Conservation (phyloP, 2,888 invertebrate genomes). For the Drosophila percnosoma region DNA sequence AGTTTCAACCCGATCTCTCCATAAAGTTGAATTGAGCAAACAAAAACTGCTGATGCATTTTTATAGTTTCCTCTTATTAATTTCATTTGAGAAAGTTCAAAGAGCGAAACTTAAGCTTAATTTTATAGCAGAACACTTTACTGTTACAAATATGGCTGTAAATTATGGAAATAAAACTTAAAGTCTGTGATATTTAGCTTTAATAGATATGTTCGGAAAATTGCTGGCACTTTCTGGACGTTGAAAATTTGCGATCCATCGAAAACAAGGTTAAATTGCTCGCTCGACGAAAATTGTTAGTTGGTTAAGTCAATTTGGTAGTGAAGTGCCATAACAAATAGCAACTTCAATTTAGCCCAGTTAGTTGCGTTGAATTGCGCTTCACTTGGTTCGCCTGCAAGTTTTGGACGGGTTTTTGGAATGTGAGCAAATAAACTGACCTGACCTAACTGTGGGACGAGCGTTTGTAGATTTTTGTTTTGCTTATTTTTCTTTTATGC, state of each 20-base stretch:
- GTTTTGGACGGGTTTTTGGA: constrained; percentile 26
- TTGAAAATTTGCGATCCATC: not conserved
- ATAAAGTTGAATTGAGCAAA: constrained; percentile 15
- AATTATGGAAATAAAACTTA: not conserved
- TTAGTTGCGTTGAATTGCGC: constrained; percentile 19
- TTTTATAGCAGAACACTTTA: constrained; percentile 1
- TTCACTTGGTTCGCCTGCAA: constrained; percentile 21
- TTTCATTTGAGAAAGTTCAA: constrained; percentile 8
- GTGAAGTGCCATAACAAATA: constrained; percentile 12
- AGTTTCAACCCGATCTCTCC: not conserved
- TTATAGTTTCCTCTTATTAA: constrained; percentile 11
- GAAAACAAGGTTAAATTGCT: constrained; percentile 33
- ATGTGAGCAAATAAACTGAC: constrained; percentile 47
- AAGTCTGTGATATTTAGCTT: not conserved
- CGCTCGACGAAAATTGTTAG: constrained; percentile 35
- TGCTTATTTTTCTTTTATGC: constrained; percentile 8
- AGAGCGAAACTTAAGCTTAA: constrained; percentile 5
- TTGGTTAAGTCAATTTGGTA: constrained; percentile 38
- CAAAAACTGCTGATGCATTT: constrained; percentile 15
- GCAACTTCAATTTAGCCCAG: constrained; percentile 13
- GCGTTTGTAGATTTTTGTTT: not conserved
- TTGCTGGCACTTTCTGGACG: not conserved
- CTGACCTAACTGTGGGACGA: constrained; percentile 43
- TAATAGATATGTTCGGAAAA: too few relatives aligned
- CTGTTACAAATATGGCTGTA: not conserved